Base-by-base conservation (phyloP, 2,797 vertebrate genomes). In the Microchirus variegatus region DNA sequence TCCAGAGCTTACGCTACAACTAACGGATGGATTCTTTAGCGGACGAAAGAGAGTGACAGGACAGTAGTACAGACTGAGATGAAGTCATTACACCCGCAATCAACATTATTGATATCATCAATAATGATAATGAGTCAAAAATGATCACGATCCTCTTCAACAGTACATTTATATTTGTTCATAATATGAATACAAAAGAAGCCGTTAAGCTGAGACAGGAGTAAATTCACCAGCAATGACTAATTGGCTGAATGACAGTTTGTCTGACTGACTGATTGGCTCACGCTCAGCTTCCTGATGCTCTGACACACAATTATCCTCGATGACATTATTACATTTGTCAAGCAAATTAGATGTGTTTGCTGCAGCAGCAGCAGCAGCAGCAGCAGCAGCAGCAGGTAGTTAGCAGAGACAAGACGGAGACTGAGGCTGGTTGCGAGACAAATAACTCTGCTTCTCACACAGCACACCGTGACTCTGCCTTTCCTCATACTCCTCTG, bases 301-400 rank as follows among this genome's bases (percentile, higher is more conserved):
- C 71, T 78, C 76, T 87, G 88, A 92, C 90, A 92, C 92, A 93
- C 92, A 93, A 94, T 93, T 93, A 94, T 92, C 88, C 83, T 84
- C 61, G 67, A 82, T 87, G 87, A 91, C 84, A 91, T 84, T 86
- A 89, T 90, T 88, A 87, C 88, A 91, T 91, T 88, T 91, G 80
- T 88, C 86, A 90, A 90, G 94, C 93, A 94, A 94, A 93, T 92
- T 89, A 89, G 83, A 90, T 74, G 85, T 83, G 87, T 81, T 79
- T 83, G 86, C 62, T 68, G 76, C 85, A 83, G 87, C 84, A 88
- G 89, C 87, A 83, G 76, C 85, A 83, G 87, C 84, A 88, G 89
- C 87, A 83, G 85, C 84, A 88, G 89, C 87, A 83, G 76, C 85
- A 83, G 87, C 84, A 88, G 89, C 87, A 83, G 85, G 84, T 83